Evolutionary conservation across 2,797 vertebrate genomes (phyloP).

Genomic region (Furcifer pardalis): DNA sequence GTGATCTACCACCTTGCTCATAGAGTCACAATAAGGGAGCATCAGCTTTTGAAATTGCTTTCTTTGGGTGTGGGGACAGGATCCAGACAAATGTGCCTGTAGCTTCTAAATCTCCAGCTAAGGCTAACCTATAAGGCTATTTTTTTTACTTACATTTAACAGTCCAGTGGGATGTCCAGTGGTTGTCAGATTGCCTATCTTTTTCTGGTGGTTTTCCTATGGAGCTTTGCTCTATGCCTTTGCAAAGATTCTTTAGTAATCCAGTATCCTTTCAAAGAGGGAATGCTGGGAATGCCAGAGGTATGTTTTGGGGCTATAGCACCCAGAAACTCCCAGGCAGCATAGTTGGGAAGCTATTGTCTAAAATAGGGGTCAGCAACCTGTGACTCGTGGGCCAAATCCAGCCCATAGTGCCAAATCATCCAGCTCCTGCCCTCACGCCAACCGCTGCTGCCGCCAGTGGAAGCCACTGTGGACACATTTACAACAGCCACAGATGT

Average conservation of each 20-base stretch:
- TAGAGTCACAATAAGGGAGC: background rate
- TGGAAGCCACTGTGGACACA: no score
- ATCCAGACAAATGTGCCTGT: background rate
- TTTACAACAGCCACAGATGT: no score
- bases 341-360: background rate
- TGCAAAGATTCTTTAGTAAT: background rate
- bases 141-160: background rate
- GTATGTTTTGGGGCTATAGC: background rate
- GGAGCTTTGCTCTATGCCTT: background rate
- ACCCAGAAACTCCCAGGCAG: background rate
- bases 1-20: background rate
- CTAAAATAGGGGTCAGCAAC: no score
- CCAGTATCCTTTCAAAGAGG: background rate
- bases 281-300: background rate
- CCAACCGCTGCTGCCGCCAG: no score
- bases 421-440: no score
- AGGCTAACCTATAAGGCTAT: background rate
- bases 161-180: background rate
- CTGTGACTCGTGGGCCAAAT: no score
- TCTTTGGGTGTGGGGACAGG: background rate
- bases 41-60: background rate
- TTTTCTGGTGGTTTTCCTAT: background rate
- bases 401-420: no score
- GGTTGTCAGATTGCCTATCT: background rate
- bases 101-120: background rate